Base-by-base conservation (phyloP, 2,113 vertebrate species). In the Paradoxurus hermaphroditus region DNA sequence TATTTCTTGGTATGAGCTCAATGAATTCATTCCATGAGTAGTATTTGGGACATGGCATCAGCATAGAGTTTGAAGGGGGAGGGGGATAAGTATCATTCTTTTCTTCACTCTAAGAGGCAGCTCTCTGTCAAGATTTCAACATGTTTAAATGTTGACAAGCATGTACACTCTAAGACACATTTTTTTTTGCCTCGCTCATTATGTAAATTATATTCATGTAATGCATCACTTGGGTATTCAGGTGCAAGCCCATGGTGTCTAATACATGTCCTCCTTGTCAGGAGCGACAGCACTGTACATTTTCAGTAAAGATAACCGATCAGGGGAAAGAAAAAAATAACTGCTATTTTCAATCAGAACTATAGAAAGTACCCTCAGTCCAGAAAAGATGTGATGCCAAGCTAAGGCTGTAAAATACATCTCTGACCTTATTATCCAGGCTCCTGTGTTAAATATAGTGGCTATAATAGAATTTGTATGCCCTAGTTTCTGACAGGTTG, bases 151-250 rank as follows among this genome's bases (percentile, higher is more conserved):
- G 91, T 98, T 98, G 97, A 98, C 88, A 97, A 98, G 95, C 79
- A 62, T 89, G 73, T 72, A 72, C 84, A 59, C 49, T 97, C 96
- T 82, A 95, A 91, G 49, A 53, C 21, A 65, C 41, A 73, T 86
- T 98, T 98, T 96, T 98, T 95, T n/a, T n/a, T n/a, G 63, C 96
- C 79, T 97, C 94, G 51, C 77, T 98, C 70, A 67, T 98, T 98
- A 95, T 97, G 97, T 81, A 98, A 98, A 98, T 98, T 44, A 77
- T 97, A 93, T 88, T 92, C 96, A 89, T 97, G 46, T 11, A 96
- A 95, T 97, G 93, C 92, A 90, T 97, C 8, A 0, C 59, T 97
- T 96, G 94, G 79, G 67, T 94, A 98, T 98, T 98, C 97, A 98
- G 97, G 98, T 97, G 97, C 97, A 98, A 97, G 97, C 96, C 95